Conservation (phyloP, 2,888 invertebrate genomes). For the Volucella inflata region DNA sequence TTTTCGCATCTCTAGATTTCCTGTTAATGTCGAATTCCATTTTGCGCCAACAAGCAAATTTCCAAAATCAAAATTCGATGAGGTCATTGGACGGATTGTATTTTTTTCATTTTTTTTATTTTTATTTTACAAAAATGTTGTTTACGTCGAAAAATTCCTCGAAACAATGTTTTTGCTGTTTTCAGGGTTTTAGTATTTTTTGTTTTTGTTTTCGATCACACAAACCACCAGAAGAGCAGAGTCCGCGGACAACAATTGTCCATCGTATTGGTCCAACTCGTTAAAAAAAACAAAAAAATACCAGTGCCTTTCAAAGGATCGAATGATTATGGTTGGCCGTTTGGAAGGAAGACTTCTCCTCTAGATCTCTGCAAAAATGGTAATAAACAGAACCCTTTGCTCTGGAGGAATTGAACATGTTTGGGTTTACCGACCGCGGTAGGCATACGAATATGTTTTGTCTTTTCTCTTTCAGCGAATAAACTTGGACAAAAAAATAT, state of each 20-base stretch:
- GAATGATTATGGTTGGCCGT: conserved; percentile 33
- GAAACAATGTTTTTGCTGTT: background rate
- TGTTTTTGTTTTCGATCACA: conserved; percentile 1
- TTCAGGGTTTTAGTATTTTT: conserved; percentile 48
- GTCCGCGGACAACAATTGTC: conserved; percentile 27
- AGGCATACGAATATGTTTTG: conserved; percentile 44
- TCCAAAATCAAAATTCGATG: background rate
- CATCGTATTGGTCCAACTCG: conserved; percentile 39
- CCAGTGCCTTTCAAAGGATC: conserved; percentile 54
- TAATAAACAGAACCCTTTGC: conserved; percentile 46
- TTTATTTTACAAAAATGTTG: conserved; percentile 3
- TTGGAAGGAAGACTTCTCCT: conserved; percentile 20
- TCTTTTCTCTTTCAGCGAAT: conserved; percentile 58
- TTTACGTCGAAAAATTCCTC: conserved; percentile 43
- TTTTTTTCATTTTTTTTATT: background rate
- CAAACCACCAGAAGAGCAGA: too few species aligned
- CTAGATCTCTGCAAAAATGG: conserved; percentile 25
- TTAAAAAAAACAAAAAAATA: conserved; percentile 28
- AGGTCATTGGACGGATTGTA: conserved; percentile 36
- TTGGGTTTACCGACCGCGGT: conserved; percentile 58
- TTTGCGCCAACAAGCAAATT: conserved; percentile 27
- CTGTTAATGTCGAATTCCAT: conserved; percentile 22
- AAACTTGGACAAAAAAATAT: background rate
- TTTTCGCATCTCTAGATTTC: conserved; percentile 34
- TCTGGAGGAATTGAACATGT: conserved; percentile 44